Evolutionary conservation across 2,113 vertebrate species (phyloP), one percentile per base, ranked within the genome.

Genomic region (Brachyhypopomus gauderio): DNA sequence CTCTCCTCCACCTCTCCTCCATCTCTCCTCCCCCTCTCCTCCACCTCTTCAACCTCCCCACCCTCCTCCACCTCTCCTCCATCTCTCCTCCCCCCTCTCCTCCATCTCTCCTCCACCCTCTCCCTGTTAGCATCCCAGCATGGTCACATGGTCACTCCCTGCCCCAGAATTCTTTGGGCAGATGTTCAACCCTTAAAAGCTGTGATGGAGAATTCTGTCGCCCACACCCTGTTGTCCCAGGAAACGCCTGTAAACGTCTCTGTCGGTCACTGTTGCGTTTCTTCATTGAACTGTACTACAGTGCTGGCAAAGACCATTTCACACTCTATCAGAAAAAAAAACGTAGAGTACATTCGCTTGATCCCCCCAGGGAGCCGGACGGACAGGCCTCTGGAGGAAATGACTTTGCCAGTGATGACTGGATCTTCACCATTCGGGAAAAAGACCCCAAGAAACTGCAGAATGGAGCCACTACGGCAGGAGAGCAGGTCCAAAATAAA

Each of bases 361-460:
- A 23, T 9, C 30, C 52, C 72, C n/a, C 25, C 56, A 99, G 98
- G 86, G 97, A 98, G 88, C 93, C 95, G 62, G 96, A 98, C 0
- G 95, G 94, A 56, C 96, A 99, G 86, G 97, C 96, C 4, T 94
- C 97, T 0, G 97, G 97, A 17, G 96, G 97, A 23, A 95, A 94
- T 5, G 95, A 98, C 86, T 94, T 96, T 19, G 95, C 93, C 78
- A 91, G 85, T 14, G 93, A 94, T 7, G 95, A 96, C 85, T 99
- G 98, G 98, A 97, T 96, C 89, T 99, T 99, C 87, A 99, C 98
- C 52, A 97, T 97, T 89, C 90, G 95, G 84, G 96, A 98, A 89
- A 97, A 97, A 85, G 95, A 98, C 83, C 96, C 95, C 63, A 96
- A 96, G 90, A 97, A 94, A 83, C 93, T 99, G 17, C 96, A 97